Evolutionary conservation across 92 coral and sea anemone species (phyloP), one percentile per base, ranked within the genome.

Genomic region (Porites evermanni): DNA sequence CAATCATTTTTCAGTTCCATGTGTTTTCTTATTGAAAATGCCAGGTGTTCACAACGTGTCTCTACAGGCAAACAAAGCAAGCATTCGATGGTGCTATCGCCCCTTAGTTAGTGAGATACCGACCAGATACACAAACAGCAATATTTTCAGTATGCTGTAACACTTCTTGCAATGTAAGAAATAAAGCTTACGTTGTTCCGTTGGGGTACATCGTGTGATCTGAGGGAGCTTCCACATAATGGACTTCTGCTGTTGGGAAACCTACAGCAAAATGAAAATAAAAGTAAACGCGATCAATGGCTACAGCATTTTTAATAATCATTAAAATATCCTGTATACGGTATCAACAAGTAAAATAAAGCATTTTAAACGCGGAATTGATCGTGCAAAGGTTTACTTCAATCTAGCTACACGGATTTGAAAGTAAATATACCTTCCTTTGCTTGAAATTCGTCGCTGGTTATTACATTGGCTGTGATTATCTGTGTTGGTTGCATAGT

Each of bases 41-140:
- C 95, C 98, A 94, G 98, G 98, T 94, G 98, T 94, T 75, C 80
- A 18, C 86, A 94, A 94, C 94, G 98, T 94, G 98, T 92, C 90
- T 77, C 72, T 38, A 38, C 77, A 81, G 80, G 29, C 72, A 92
- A 92, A 87, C 92, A 89, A 88, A 88, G 82, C 92, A 79, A 76
- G 76, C 1, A 50, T 73, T 74, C 73, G 64, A 38, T 38, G 47
- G 47, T 4, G 47, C 47, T 38, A 38, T 38, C 47, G 47, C 7
- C 47, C 0, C 47, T 38, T 7, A 3, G 47, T 38, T 38, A 38
- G 47, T 38, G 47, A 38, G 47, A 38, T 24, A 38, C 47, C 47
- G 47, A 38, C 47, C 47, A 38, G 6, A 38, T 38, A 38, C 47
- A 38, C 47, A 38, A 29, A 38, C 47, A 38, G 47, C 47, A 38